Evolutionary conservation across 1,140 invertebrate species (phyloP).

Genomic region (Pristionchus pacificus): DNA sequence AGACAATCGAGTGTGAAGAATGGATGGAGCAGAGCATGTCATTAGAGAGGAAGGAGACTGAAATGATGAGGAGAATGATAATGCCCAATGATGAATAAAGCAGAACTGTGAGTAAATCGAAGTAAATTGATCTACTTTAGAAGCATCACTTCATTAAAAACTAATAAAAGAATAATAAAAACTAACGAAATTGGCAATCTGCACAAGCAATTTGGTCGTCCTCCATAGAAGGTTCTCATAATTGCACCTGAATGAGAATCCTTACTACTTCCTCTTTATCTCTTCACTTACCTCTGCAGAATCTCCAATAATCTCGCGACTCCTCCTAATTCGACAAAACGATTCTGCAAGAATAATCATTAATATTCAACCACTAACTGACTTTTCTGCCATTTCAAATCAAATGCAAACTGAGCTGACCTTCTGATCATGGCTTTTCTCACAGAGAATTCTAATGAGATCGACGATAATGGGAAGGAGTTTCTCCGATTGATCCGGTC

Average conservation of each 20-base stretch:
- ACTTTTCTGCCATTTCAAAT: not conserved
- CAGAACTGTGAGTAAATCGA: not conserved
- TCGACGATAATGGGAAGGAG: slow-evolving; percentile 21
- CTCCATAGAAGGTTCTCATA: slow-evolving; percentile 17
- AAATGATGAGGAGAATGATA: not conserved
- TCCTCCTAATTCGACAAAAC: slow-evolving; percentile 12
- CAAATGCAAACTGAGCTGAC: not conserved
- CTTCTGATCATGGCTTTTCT: slow-evolving; percentile 16
- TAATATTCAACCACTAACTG: not conserved
- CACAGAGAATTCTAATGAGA: slow-evolving; percentile 13
- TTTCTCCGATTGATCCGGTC: slow-evolving; percentile 18
- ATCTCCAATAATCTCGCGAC: not conserved
- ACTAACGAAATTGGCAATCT: slow-evolving; percentile 16
- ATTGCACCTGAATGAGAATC: not conserved
- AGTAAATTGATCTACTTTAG: not conserved
- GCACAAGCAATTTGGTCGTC: slow-evolving; percentile 6
- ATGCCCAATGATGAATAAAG: not conserved
- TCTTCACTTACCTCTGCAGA: no score
- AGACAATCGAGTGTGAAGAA: slow-evolving; percentile 1
- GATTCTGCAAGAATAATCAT: not conserved
- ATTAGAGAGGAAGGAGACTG: not conserved
- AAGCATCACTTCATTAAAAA: not conserved
- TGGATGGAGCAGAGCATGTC: not conserved
- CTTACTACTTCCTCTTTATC: no score
- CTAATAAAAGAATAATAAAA: not conserved